Percentiles rank a stretch among this genome's conserved stretches.
Conservation (phyloP, 2,888 invertebrate species). For the Venusia cambrica region DNA sequence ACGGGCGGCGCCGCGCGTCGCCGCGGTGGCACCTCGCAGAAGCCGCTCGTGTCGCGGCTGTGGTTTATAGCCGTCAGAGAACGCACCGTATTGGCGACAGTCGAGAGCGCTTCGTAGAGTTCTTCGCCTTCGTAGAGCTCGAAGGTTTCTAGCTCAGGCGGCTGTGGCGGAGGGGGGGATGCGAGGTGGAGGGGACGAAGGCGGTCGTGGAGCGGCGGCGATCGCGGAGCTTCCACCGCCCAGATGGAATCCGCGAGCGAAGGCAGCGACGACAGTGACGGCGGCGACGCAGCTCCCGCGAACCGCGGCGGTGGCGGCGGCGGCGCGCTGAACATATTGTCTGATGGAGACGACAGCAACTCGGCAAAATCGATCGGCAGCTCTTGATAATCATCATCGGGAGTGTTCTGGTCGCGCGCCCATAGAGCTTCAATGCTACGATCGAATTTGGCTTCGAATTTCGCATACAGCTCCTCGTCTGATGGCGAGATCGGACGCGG, state of each 20-base stretch:
- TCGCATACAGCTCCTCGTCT: conserved; percentile 79
- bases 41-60: conserved; percentile 82
- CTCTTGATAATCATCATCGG: conserved; percentile 81
- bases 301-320: conserved; percentile 53
- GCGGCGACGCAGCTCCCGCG: conserved; percentile 38
- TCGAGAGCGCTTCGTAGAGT: conserved; percentile 59
- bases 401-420: conserved; percentile 77
- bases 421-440: conserved; percentile 85
- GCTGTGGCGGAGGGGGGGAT: conserved; percentile 40
- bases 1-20: conserved; percentile 63
- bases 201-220: conserved; percentile 50
- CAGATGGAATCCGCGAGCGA: conserved; percentile 38
- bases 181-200: conserved; percentile 52
- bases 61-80: conserved; percentile 83
- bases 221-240: conserved; percentile 42
- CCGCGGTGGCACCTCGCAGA: conserved; percentile 81
- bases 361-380: conserved; percentile 83
- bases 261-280: conserved; percentile 38
- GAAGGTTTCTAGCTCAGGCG: conserved; percentile 50
- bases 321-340: conserved; percentile 68
- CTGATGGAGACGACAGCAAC: conserved; percentile 80
- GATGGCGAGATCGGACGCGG: conserved; percentile 54
- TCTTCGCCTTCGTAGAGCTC: conserved; percentile 61
- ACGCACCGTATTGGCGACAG: conserved; percentile 63
- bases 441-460: conserved; percentile 85